Base-by-base conservation (phyloP, 1,140 invertebrate genomes). In the Anthonomus grandis region DNA sequence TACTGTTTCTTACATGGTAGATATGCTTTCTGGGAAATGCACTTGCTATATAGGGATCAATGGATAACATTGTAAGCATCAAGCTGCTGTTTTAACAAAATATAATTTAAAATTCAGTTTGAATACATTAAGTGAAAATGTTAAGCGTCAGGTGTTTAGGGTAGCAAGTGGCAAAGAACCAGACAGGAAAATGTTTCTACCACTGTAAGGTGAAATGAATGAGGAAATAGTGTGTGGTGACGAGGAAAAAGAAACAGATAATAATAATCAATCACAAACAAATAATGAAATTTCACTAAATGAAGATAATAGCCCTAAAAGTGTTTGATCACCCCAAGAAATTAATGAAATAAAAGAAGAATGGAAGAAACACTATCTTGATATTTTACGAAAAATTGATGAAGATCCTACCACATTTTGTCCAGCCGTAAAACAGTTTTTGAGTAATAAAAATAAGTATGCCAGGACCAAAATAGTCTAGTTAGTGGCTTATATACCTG, bases 1-100 rank as follows among this genome's bases (percentile, higher is more conserved):
- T n/a, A n/a, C n/a, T n/a, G n/a, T n/a, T n/a, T n/a, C n/a, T n/a
- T n/a, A n/a, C n/a, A n/a, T n/a, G n/a, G n/a, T n/a, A n/a, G 39
- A 42, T 15, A 42, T 42, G 39, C 39, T 42, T 42, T 42, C 13
- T 17, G 3, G 39, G 3, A 42, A 42, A 42, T 42, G 39, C 13
- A 9, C 17, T 15, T 42, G 13, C 9, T 15, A 3, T 42, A 19
- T 42, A 4, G 12, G 39, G n/a, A 42, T 4, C 19, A 42, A 42
- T 42, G 39, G 39, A 4, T 12, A 42, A 42, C 39, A 42, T 15
- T 42, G 39, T 15, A 42, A 42, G 13, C 39, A 42, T 42, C 39
- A 42, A 3, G 39, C 12, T 42, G 39, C 39, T 9, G 39, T 42
- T 2, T 42, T 3, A 3, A 42, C 9, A 42, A 42, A 42, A n/a